These are phyloP conservation scores for Pteronotus mesoamericanus DNA, from an alignment of 2,797 vertebrate species.

Conservation along the genomic window DNA sequence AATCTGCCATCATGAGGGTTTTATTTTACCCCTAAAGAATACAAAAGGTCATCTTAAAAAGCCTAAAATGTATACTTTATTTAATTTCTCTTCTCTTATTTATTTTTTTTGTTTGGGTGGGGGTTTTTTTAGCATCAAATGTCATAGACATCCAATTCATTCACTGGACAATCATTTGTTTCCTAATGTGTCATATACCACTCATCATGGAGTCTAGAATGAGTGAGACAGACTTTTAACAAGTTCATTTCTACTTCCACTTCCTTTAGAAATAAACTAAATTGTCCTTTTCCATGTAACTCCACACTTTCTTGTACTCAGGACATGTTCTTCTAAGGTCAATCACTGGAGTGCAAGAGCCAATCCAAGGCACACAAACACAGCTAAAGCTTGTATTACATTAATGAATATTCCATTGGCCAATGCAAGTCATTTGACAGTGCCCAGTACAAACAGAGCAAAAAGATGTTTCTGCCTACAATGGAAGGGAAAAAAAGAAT, in stretches of 20 bases:
- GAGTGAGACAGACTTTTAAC: not conserved
- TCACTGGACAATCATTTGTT: not conserved
- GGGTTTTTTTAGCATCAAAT: not conserved
- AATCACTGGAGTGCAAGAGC: not conserved
- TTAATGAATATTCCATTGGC: not conserved
- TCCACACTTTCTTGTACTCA: not conserved
- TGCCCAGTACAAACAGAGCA: not conserved
- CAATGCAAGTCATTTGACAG: too few relatives aligned
- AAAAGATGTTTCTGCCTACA: not conserved
- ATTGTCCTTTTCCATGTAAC: not conserved
- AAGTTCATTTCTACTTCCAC: not conserved
- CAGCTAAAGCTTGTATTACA: not conserved
- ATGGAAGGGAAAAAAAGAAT: not conserved
- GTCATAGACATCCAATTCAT: not conserved
- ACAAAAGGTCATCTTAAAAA: not conserved
- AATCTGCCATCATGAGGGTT: not conserved
- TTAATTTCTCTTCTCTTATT: not conserved
- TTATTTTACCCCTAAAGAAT: not conserved
- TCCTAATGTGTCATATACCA: not conserved
- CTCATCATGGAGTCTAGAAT: not conserved
- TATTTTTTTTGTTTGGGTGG: not conserved
- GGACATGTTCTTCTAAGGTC: not conserved
- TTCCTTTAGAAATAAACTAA: not conserved
- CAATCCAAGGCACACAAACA: not conserved
- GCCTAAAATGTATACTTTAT: not conserved